Base-by-base conservation (phyloP, 2,888 invertebrate species). In the Patella pellucida region DNA sequence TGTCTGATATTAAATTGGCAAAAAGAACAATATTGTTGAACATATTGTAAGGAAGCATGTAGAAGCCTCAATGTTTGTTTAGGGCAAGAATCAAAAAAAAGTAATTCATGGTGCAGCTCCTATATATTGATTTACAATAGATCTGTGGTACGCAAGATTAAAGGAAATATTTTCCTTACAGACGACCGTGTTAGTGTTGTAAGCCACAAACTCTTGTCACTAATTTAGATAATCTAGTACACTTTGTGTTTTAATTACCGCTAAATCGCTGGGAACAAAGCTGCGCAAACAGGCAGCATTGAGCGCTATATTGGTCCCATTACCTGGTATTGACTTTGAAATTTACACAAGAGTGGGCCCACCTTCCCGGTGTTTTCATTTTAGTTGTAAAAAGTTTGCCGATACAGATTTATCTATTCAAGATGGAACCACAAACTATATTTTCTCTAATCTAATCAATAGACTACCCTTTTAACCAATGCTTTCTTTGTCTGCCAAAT, bases 401-500 rank as follows among this genome's bases (percentile, higher is more conserved):
- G 9, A 41, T 41, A 62, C 62, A 23, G 62, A 62, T 62, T 62
- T 62, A 62, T 62, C 23, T 62, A 23, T 23, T 12, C 19, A 62
- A 62, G 19, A 23, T 23, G 23, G 62, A 19, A 62, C 19, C 41
- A 62, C 9, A 62, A 62, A 62, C 62, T 62, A 23, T 19, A 23
- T 62, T 62, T 23, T 62, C 23, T 23, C 23, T 23, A 62, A 11
- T 62, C 19, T 62, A 68, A 73, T 73, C 73, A 73, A 73, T 72
- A 72, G 50, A 31, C 19, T 23, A 62, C 11, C 19, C 62, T 62
- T 62, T 62, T 51, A 73, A 52, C 52, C 68, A 14, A 50, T 73
- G 73, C 54, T 51, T 27, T 68, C 73, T 68, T 73, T 73, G 73
- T 73, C 52, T 41, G 51, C 27, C 14, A 27, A 68, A 68, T 68